A percentile compares a stretch with the other conserved stretches of the same genome.
phyloP scores from a whole-genome alignment of 2,888 invertebrate genomes.

The Pheosia tremula region DNA sequence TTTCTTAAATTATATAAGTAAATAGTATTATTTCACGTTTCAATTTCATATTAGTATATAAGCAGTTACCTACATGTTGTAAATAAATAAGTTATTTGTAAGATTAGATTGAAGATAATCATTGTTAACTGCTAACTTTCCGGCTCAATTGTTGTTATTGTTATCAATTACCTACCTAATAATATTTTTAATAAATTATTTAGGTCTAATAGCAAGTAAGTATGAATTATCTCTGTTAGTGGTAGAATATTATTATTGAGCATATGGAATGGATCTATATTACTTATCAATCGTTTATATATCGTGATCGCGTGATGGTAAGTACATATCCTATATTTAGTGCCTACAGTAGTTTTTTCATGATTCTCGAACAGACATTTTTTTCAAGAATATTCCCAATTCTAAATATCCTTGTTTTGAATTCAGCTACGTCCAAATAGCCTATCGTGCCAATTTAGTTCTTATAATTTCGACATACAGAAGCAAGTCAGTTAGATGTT shows the following conservation, averaged over 20 bases:
- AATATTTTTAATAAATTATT: slow-evolving; percentile 22
- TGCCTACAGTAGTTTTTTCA: too few relatives aligned
- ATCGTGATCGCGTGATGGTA: too few relatives aligned
- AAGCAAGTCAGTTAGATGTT: too few relatives aligned
- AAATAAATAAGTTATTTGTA: slow-evolving; percentile 43
- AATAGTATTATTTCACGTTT: slow-evolving; percentile 37
- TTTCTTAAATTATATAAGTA: slow-evolving; percentile 57
- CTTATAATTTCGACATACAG: too few relatives aligned
- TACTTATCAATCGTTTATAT: neutral
- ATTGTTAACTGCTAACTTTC: slow-evolving; percentile 61
- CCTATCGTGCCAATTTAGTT: too few relatives aligned
- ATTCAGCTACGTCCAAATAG: too few relatives aligned
- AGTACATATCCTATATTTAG: too few relatives aligned
- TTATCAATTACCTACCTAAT: neutral
- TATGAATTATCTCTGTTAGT: slow-evolving; percentile 19
- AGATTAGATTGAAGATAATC: slow-evolving; percentile 81
- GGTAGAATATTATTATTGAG: neutral
- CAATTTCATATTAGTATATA: slow-evolving; percentile 35
- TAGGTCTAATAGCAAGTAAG: slow-evolving; percentile 9
- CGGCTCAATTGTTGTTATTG: slow-evolving; percentile 32
- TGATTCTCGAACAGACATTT: too few relatives aligned
- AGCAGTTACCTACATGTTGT: slow-evolving; percentile 35
- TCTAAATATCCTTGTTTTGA: too few relatives aligned
- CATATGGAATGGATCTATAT: too few relatives aligned
- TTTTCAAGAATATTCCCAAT: too few relatives aligned